A percentile compares a stretch with the other conserved stretches of the same genome.
These are phyloP conservation scores for Alces alces DNA, from an alignment of 2,113 vertebrate genomes.

Conservation along the genomic window DNA sequence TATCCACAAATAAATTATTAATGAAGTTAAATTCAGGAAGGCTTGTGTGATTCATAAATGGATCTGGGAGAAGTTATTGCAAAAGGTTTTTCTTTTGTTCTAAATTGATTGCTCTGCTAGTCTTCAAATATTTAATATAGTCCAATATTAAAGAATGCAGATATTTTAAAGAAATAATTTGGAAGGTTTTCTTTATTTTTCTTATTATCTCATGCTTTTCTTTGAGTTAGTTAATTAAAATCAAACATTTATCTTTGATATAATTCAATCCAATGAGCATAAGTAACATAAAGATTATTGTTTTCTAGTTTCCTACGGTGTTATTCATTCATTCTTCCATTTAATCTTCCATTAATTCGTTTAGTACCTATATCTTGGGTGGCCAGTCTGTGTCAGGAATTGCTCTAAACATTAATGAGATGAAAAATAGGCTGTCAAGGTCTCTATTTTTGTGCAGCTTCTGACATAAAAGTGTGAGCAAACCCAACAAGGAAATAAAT, in stretches of 20 bases:
- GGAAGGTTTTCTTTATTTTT: background rate
- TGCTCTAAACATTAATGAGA: background rate
- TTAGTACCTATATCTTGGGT: background rate
- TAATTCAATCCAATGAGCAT: background rate
- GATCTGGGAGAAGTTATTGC: background rate
- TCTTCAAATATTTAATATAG: background rate
- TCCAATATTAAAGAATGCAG: background rate
- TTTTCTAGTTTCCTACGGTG: background rate
- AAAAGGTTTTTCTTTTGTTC: background rate
- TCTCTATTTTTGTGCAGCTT: background rate
- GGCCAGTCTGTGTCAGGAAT: background rate
- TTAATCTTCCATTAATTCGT: background rate
- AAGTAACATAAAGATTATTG: background rate
- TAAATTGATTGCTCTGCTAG: background rate
- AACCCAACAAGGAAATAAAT: background rate
- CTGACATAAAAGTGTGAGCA: background rate
- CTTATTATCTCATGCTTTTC: background rate
- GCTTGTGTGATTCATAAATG: background rate
- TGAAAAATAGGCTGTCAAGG: background rate
- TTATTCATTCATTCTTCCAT: background rate
- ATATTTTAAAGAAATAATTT: background rate
- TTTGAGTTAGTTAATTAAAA: background rate
- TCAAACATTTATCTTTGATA: background rate
- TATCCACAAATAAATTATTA: background rate
- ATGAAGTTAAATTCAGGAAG: background rate